Evolutionary conservation across 35 echinoderm and acorn worm genomes (phyloP).

Genomic region (Chiridota heheva): DNA sequence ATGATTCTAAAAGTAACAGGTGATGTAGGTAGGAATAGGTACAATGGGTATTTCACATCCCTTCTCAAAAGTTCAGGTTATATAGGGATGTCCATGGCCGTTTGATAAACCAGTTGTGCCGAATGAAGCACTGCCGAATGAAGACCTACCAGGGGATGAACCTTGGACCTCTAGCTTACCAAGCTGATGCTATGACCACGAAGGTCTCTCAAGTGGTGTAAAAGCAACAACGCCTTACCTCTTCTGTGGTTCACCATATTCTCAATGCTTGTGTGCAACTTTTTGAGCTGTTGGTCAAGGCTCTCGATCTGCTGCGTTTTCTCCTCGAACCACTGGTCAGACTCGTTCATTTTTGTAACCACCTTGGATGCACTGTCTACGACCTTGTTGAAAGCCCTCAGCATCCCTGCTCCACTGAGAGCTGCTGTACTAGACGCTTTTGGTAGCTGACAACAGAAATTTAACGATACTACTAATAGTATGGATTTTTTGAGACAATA

Average conservation of each 20-base stretch:
- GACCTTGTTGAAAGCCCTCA: slow-evolving; percentile 80
- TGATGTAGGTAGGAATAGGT: no score
- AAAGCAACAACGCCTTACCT: no score
- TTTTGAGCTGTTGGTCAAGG: slow-evolving; percentile 88
- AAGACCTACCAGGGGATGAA: no score
- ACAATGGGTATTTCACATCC: no score
- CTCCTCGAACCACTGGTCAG: slow-evolving; percentile 99
- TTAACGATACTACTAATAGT: neutral
- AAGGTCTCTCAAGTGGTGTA: no score
- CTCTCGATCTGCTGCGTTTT: slow-evolving; percentile 91
- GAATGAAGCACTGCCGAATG: no score
- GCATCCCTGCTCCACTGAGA: slow-evolving; percentile 84
- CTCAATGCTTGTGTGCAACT: slow-evolving; percentile 92
- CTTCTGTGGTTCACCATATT: slow-evolving; percentile 85
- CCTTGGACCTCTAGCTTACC: no score
- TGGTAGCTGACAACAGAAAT: slow-evolving; percentile 61
- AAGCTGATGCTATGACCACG: no score
- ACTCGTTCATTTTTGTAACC: slow-evolving; percentile 70
- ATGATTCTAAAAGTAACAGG: no score
- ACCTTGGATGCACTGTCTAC: slow-evolving; percentile 75
- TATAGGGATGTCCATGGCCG: no score
- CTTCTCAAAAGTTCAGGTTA: no score
- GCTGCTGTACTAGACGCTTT: slow-evolving; percentile 90
- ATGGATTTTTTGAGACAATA: neutral
- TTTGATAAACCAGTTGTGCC: no score